Percentiles rank a stretch among this genome's conserved stretches.
These are phyloP conservation scores for Apodemus speciosus DNA, from an alignment of 2,113 vertebrate species.

Conservation along the genomic window DNA sequence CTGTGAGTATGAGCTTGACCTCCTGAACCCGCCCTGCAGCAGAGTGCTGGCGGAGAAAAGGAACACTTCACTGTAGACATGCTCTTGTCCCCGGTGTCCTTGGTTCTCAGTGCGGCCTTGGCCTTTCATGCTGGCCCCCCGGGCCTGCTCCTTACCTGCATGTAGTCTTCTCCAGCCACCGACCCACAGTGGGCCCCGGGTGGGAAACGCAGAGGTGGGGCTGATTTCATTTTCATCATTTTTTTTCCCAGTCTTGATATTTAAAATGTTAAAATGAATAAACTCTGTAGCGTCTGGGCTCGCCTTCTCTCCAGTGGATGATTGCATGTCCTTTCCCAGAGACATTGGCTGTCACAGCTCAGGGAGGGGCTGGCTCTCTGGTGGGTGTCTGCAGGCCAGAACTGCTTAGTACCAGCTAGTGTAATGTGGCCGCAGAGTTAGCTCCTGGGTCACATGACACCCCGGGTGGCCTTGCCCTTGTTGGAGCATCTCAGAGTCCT, in stretches of 20 bases:
- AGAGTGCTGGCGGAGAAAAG: accelerated
- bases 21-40: neutral
- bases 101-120: too few relatives aligned
- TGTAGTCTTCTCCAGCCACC: neutral
- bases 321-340: neutral
- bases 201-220: too few relatives aligned
- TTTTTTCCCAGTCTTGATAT: neutral
- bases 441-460: neutral
- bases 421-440: neutral
- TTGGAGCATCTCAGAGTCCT: neutral
- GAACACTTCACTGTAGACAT: too few relatives aligned
- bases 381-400: neutral
- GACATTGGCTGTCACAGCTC: neutral
- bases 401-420: too few relatives aligned
- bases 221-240: neutral
- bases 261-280: neutral
- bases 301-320: neutral
- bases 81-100: neutral
- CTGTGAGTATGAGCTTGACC: slow-evolving; percentile 88
- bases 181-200: neutral
- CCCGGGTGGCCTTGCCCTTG: neutral
- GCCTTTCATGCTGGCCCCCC: neutral
- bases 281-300: neutral
- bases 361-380: neutral
- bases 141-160: neutral